Base-by-base conservation (phyloP, 2,797 vertebrate species). In the Tolypeutes matacus region DNA sequence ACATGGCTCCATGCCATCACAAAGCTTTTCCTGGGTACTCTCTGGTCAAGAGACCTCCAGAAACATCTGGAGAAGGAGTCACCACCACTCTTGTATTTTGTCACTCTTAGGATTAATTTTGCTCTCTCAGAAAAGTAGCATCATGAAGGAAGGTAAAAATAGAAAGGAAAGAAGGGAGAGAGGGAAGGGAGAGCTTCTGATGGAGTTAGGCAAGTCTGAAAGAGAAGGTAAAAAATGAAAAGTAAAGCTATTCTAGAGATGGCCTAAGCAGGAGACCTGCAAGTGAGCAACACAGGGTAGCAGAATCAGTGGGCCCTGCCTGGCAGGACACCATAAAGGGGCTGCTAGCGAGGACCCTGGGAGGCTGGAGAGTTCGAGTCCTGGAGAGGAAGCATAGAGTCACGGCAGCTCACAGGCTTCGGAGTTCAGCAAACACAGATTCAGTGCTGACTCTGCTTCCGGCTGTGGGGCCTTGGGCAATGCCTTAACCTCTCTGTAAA, bases 261-360 rank as follows among this genome's bases (percentile, higher is more conserved):
- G 27, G 29, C 25, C n/a, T 51, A 42, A 2, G 13, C 20, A 25
- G 25, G 58, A 73, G 23, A 36, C 18, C 39, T 36, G 11, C 14
- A 9, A 0, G 7, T 2, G 8, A 46, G 4, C 20, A 3, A 7
- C 46, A 7, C 15, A 18, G 65, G 18, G 23, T 27, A 25, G 25
- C 36, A 8, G 51, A 34, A 20, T 5, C 17, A 1, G 46, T 5
- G 58, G 7, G 8, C 2, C 3, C 0, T 21, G 25, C 36, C 49
- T 23, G 0, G 1, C 12, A 46, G 31, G 20, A 21, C 3, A 21
- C 1, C 5, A 11, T 5, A 4, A 3, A 23, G 53, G 27, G 73
- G 8, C 20, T 27, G 12, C 23, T 1, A 42, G n/a, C 1, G 6
- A 27, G n/a, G 51, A 23, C 51, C 27, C 13, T 1, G 12, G 56